A percentile compares a stretch with the other conserved stretches of the same genome.
Conservation (phyloP, 2,797 vertebrate genomes). For the Myotis pilosus region DNA sequence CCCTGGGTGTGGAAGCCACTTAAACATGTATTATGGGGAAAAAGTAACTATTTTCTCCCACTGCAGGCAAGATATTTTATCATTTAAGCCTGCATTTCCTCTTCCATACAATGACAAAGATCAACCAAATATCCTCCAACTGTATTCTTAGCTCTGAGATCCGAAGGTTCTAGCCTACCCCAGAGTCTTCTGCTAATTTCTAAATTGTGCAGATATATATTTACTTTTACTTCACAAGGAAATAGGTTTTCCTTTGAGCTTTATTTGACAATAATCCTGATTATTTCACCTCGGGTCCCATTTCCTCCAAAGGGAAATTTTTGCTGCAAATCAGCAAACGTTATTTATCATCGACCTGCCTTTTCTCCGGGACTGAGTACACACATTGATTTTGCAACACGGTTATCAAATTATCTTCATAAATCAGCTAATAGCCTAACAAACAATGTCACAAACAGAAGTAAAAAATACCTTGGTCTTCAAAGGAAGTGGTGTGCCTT, state of each 20-base stretch:
- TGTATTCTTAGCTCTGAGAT: background rate
- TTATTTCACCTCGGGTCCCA: constrained; percentile 15
- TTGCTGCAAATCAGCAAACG: constrained; percentile 63
- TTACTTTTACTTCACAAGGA: constrained; percentile 37
- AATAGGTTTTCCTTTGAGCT: background rate
- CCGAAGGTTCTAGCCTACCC: background rate
- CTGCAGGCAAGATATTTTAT: background rate
- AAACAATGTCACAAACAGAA: constrained; percentile 61
- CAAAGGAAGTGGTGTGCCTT: background rate
- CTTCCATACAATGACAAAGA: background rate
- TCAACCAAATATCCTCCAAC: background rate
- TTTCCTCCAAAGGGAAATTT: constrained; percentile 62
- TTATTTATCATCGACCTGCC: constrained; percentile 67
- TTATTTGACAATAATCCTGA: constrained; percentile 35
- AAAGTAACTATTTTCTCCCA: background rate
- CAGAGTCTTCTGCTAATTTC: constrained; percentile 45
- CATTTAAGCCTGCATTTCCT: background rate
- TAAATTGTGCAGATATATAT: background rate
- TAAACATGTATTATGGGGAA: constrained; percentile 30
- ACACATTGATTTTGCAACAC: constrained; percentile 70
- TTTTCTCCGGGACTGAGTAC: constrained; percentile 58
- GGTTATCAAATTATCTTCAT: constrained; percentile 74
- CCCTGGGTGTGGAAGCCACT: constrained; percentile 18
- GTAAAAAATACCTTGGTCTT: constrained; percentile 40
- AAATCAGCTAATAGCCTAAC: constrained; percentile 72